Base-by-base conservation (phyloP, 1,140 invertebrate genomes). In the Triops longicaudatus region DNA sequence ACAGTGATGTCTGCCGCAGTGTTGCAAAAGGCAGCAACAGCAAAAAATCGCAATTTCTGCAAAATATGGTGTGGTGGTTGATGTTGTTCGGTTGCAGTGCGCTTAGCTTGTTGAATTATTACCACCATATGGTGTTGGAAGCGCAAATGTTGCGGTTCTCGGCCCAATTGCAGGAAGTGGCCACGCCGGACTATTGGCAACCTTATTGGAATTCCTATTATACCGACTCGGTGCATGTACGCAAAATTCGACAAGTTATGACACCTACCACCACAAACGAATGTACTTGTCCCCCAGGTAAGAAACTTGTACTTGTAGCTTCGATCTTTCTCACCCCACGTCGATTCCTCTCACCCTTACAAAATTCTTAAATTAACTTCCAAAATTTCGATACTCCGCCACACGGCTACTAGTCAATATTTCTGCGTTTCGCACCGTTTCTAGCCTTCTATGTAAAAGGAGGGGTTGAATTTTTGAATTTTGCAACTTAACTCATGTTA, bases 151-250 rank as follows among this genome's bases (percentile, higher is more conserved):
- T 63, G 50, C 50, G 50, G 50, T 63, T 63, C 17, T n/a, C 50
- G 50, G 50, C 50, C 50, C 50, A 63, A 63, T 63, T 63, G 50
- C 50, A 63, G 50, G 50, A 63, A 63, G 50, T 63, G 14, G 17
- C 17, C 22, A 63, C 9, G 14, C 17, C 50, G 50, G 50, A 63
- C 50, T 17, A 63, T 63, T 63, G 50, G 50, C 50, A 63, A 63
- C 50, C 50, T 63, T 63, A 63, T 63, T 63, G 50, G 50, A 63
- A 63, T 63, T 63, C 50, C 50, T 63, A 63, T 22, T 63, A 22
- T 17, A 63, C 50, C 50, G 50, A 22, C n/a, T 10, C n/a, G 50
- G 50, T 22, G 50, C 50, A 63, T 63, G 50, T 63, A n/a, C 50
- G 50, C 17, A 63, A 63, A 63, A 22, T 63, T 63, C 50, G 50